Base-by-base conservation (phyloP, 2,888 invertebrate species). In the Eupithecia subfuscata region DNA sequence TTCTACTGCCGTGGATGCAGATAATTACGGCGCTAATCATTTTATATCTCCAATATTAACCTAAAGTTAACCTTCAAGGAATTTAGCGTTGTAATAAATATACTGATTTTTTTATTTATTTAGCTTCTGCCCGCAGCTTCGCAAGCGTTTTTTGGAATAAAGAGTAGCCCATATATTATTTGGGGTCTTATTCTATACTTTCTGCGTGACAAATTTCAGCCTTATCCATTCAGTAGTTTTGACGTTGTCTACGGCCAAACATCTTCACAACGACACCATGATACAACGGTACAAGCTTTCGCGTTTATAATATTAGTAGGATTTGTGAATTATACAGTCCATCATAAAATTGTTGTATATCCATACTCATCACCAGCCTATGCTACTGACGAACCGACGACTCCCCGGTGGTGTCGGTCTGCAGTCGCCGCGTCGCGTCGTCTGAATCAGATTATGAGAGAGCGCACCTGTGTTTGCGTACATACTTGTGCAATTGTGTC, bases 21-120 rank as follows among this genome's bases (percentile, higher is more conserved):
- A 14, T 60, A 60, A 60, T 22, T 56, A 56, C 9, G 52, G 22
- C 11, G 52, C 52, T 56, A 52, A 52, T 56, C 22, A 60, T 60
- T 60, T 60, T 25, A 25, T 25, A 60, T 60, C 25, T 60, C 25
- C 60, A 60, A 60, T 60, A 60, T 60, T 60, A 60, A 60, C 60
- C 25, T 60, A 1, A 25, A 60, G 60, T 25, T 60, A 25, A 60
- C 60, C 60, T 60, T 60, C 60, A 22, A 56, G 22, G 22, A 4
- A 56, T 22, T 22, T 56, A 60, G 60, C 60, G 60, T 60, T 60
- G 12, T 5, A 60, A 60, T 60, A 22, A 60, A 60, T 56, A 56
- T 22, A 37, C 37, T 4, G 37, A 5, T 37, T 37, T 4, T 37
- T 37, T 37, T 37, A 7, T 37, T 37, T 37, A 37, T 4, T 37